A percentile compares a stretch with the other conserved stretches of the same genome.
These are phyloP conservation scores for Lates calcarifer DNA, from an alignment of 2,113 vertebrate genomes.

Conservation along the genomic window DNA sequence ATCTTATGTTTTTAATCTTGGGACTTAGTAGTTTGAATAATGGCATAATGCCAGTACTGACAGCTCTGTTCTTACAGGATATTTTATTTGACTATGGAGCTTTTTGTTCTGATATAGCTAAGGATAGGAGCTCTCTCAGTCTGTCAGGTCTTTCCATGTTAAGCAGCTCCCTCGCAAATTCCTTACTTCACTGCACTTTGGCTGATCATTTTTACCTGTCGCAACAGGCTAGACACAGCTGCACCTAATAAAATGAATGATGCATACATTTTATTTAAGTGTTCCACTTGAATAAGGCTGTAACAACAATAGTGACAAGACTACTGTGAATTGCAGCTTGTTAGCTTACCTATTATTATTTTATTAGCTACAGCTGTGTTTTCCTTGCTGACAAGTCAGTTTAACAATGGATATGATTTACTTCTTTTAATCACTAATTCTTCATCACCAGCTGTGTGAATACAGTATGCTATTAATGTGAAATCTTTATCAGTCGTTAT, in stretches of 20 bases:
- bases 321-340: background rate
- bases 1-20: conserved; percentile 4
- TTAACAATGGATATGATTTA: background rate
- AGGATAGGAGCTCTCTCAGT: background rate
- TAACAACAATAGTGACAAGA: background rate
- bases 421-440: background rate
- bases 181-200: background rate
- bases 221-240: background rate
- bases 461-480: background rate
- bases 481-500: background rate
- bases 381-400: background rate
- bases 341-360: background rate
- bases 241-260: background rate
- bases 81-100: background rate
- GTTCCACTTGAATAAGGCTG: background rate
- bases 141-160: background rate
- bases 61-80: background rate
- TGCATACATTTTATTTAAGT: background rate
- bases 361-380: conserved; percentile 11
- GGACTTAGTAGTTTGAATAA: background rate
- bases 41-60: background rate
- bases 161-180: background rate
- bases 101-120: background rate
- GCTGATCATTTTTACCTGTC: background rate
- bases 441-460: background rate